phyloP scores from a whole-genome alignment of 2,797 vertebrate species.

The Chaenodraco wilsoni region DNA sequence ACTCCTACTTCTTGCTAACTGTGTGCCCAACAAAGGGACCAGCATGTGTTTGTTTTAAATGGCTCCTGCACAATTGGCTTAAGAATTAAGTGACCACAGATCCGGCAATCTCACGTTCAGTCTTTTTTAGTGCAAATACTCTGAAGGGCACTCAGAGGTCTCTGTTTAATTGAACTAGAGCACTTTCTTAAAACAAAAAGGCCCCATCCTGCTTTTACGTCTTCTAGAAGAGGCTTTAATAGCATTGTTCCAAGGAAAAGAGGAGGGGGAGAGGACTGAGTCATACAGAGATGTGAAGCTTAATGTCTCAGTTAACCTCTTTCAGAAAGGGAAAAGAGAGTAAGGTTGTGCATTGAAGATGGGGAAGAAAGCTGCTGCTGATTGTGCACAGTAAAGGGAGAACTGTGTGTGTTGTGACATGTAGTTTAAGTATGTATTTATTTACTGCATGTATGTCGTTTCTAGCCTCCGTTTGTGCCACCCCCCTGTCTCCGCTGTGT shows the following conservation, averaged over 20 bases:
- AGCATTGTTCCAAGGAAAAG: slow-evolving; percentile 12
- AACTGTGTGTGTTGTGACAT: slow-evolving; percentile 3
- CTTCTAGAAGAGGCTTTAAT: slow-evolving; percentile 36
- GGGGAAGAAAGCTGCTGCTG: not conserved
- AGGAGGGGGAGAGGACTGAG: slow-evolving; percentile 17
- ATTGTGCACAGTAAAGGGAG: not conserved
- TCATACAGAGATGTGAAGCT: slow-evolving; percentile 27
- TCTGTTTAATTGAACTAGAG: slow-evolving; percentile 39
- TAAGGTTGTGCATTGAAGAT: slow-evolving; percentile 15
- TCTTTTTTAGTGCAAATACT: slow-evolving; percentile 36
- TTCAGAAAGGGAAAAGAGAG: not conserved
- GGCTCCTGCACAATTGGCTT: slow-evolving; percentile 3
- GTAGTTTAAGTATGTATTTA: slow-evolving; percentile 6
- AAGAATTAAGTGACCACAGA: slow-evolving; percentile 28
- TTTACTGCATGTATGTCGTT: slow-evolving; percentile 5
- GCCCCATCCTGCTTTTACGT: slow-evolving; percentile 38
- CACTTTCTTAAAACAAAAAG: slow-evolving; percentile 43
- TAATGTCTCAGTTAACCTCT: slow-evolving; percentile 32
- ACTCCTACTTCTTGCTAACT: slow-evolving; percentile 46
- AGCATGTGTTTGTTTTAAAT: slow-evolving; percentile 53
- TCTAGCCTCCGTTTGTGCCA: slow-evolving; percentile 24
- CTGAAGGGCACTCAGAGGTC: slow-evolving; percentile 44
- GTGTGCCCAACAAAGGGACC: slow-evolving; percentile 40
- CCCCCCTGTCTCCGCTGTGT: slow-evolving; percentile 29
- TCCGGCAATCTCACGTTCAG: slow-evolving; percentile 23